phyloP scores from a whole-genome alignment of 2,113 vertebrate genomes.

The Fregetta grallaria region DNA sequence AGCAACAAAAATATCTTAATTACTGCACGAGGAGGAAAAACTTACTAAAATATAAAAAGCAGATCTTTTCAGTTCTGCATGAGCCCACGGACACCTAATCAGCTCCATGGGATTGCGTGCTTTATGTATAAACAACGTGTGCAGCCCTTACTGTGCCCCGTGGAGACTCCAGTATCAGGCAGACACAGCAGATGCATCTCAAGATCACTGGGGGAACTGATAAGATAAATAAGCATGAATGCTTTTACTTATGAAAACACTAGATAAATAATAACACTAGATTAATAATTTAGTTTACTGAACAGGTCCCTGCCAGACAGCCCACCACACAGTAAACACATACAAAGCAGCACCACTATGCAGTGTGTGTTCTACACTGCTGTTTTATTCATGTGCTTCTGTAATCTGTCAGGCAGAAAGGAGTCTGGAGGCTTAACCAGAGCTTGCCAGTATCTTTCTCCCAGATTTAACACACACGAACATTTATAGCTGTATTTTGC shows the following conservation, averaged over 20 bases:
- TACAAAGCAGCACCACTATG: background rate
- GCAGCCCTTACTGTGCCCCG: background rate
- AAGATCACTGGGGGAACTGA: background rate
- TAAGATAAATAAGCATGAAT: background rate
- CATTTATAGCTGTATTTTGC: background rate
- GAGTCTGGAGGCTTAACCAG: background rate
- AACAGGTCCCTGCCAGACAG: background rate
- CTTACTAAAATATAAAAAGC: background rate
- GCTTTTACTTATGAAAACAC: background rate
- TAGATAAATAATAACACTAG: background rate
- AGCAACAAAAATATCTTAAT: background rate
- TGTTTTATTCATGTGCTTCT: background rate
- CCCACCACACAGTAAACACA: background rate
- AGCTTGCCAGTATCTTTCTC: background rate
- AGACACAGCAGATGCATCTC: background rate
- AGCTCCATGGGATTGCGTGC: background rate
- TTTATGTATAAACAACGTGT: background rate
- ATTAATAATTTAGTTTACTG: background rate
- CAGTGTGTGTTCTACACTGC: background rate
- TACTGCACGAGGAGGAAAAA: background rate
- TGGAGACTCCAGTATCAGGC: background rate
- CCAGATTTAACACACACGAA: background rate
- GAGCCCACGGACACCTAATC: background rate
- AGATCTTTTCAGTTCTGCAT: background rate
- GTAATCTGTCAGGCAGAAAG: background rate